Conservation (phyloP, 2,113 vertebrate species). For the Acrocephalus arundinaceus region DNA sequence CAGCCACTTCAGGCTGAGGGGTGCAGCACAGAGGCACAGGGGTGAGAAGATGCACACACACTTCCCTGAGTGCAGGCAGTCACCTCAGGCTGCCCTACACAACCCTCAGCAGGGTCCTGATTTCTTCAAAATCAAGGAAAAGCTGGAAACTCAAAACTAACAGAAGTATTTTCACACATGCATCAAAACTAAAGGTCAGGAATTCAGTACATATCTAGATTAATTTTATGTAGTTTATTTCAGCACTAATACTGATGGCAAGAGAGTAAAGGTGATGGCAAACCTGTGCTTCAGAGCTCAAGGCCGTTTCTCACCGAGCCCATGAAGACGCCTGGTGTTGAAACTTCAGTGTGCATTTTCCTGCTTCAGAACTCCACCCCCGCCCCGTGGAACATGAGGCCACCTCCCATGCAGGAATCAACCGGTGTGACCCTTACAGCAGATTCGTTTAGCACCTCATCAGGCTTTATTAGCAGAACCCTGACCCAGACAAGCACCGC, state of each 20-base stretch:
- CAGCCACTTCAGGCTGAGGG: neutral
- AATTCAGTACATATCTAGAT: neutral
- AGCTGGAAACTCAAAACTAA: neutral
- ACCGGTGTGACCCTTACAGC: neutral
- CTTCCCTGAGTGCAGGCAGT: neutral
- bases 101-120: neutral
- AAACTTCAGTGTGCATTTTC: accelerated
- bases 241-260: neutral
- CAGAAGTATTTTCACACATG: neutral
- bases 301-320: neutral
- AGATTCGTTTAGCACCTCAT: accelerated
- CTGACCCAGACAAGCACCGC: accelerated
- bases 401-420: neutral
- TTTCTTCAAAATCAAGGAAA: neutral
- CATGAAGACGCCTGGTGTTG: neutral
- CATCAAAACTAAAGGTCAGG: neutral
- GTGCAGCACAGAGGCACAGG: neutral
- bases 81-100: neutral
- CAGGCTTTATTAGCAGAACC: neutral
- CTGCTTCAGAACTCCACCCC: neutral
- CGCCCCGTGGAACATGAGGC: neutral
- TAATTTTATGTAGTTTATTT: neutral
- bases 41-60: neutral
- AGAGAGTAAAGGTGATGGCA: neutral
- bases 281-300: neutral